phyloP scores from a whole-genome alignment of 2,797 vertebrate species.

The Serranus cabrilla region DNA sequence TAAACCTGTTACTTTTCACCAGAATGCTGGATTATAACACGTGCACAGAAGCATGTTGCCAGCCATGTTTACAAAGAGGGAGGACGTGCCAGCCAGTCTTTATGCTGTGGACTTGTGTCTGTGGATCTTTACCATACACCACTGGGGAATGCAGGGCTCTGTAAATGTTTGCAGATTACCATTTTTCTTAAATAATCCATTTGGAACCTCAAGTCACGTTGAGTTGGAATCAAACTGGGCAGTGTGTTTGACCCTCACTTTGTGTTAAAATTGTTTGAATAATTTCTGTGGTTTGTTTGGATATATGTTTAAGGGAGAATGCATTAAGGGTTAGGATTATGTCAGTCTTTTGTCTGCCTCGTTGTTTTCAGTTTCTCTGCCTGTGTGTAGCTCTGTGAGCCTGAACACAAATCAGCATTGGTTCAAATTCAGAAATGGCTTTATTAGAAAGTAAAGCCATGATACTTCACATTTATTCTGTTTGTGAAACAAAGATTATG shows the following conservation, averaged over 20 bases:
- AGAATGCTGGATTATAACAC: constrained; percentile 39
- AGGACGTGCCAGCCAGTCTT: constrained; percentile 62
- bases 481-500: neutral
- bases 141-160: constrained; percentile 79
- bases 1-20: constrained; percentile 18
- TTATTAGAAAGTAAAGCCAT: neutral
- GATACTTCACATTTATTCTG: neutral
- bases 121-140: constrained; percentile 77
- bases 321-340: constrained; percentile 7
- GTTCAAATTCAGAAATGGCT: constrained; percentile 4
- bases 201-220: constrained; percentile 80
- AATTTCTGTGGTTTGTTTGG: constrained; percentile 59
- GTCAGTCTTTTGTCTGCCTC: constrained; percentile 26
- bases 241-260: constrained; percentile 58
- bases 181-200: constrained; percentile 85
- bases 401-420: neutral
- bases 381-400: neutral
- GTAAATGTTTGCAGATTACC: constrained; percentile 92
- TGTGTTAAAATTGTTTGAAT: constrained; percentile 71
- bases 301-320: constrained; percentile 35
- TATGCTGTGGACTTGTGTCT: constrained; percentile 45
- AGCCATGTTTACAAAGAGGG: constrained; percentile 74
- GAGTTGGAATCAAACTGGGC: constrained; percentile 77
- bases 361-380: constrained; percentile 3
- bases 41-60: constrained; percentile 49